Conservation (phyloP, 2,797 vertebrate genomes). For the Parauchenoglanis ngamensis region DNA sequence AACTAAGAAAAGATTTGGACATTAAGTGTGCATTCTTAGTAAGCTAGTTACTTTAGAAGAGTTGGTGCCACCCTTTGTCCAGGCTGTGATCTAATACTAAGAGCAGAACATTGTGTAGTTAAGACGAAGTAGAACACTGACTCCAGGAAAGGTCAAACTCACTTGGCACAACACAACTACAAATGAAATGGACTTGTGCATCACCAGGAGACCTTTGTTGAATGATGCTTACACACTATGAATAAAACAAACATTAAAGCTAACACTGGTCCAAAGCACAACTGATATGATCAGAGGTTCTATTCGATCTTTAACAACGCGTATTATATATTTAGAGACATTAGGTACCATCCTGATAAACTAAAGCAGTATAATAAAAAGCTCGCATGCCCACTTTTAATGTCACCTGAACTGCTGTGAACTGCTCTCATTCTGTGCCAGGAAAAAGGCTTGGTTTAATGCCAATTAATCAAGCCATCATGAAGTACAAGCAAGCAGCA, state of each 20-base stretch:
- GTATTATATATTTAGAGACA: neutral
- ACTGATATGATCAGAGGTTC: neutral
- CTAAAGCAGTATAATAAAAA: neutral
- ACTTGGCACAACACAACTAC: neutral
- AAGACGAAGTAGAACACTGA: neutral
- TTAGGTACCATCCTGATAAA: neutral
- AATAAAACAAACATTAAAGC: neutral
- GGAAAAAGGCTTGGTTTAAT: slow-evolving; percentile 30
- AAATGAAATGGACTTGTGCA: slow-evolving; percentile 4
- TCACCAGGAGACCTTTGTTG: neutral
- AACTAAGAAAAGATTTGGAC: neutral
- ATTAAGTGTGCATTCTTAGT: neutral
- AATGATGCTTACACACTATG: neutral
- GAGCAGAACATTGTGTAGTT: neutral
- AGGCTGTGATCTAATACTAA: slow-evolving; percentile 13
- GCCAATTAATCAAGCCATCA: slow-evolving; percentile 19
- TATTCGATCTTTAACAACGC: neutral
- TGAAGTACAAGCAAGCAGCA: neutral
- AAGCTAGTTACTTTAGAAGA: slow-evolving; percentile 14
- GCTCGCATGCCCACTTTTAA: neutral
- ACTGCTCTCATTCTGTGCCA: neutral
- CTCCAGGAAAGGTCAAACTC: neutral
- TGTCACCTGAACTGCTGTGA: slow-evolving; percentile 11
- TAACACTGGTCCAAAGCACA: slow-evolving; percentile 6
- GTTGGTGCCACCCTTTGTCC: neutral